Percentiles rank a stretch among this genome's conserved stretches.
phyloP scores from a whole-genome alignment of 2,888 invertebrate genomes.

The Germaria angustata region DNA sequence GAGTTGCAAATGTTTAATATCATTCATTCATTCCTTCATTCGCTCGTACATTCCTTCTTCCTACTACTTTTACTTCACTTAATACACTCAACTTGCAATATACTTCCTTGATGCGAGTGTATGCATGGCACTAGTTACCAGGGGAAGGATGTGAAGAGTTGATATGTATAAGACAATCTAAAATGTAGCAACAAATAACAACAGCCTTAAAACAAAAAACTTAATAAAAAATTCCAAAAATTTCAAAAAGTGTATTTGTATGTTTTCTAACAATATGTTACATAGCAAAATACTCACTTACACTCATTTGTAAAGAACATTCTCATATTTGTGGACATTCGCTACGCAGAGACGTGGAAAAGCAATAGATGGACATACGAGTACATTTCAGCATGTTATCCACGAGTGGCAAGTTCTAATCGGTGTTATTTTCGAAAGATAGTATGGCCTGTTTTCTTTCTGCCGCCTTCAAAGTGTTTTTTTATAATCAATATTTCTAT shows the following conservation, averaged over 20 bases:
- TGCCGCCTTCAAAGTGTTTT: no score
- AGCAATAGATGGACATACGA: no score
- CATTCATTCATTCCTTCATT: no score
- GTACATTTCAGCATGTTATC: no score
- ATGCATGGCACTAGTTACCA: conserved; percentile 13
- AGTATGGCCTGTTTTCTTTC: no score
- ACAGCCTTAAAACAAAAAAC: conserved; percentile 14
- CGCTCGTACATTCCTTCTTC: conserved; percentile 41
- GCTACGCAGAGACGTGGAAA: conserved; percentile 16
- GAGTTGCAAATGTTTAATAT: conserved; percentile 59
- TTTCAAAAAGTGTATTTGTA: conserved; percentile 48
- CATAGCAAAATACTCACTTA: conserved; percentile 34
- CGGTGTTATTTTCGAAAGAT: no score
- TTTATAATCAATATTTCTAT: no score
- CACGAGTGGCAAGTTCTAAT: no score
- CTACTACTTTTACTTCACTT: conserved; percentile 44
- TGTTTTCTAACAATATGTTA: conserved; percentile 59
- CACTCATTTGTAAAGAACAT: background rate
- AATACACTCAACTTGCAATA: background rate
- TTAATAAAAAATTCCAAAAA: conserved; percentile 5
- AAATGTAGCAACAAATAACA: conserved; percentile 29
- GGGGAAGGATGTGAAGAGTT: conserved; percentile 55
- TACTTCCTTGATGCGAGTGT: background rate
- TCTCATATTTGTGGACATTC: background rate
- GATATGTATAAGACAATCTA: conserved; percentile 61